Base-by-base conservation (phyloP, 2,797 vertebrate species). In the Sebastes hubbsi region DNA sequence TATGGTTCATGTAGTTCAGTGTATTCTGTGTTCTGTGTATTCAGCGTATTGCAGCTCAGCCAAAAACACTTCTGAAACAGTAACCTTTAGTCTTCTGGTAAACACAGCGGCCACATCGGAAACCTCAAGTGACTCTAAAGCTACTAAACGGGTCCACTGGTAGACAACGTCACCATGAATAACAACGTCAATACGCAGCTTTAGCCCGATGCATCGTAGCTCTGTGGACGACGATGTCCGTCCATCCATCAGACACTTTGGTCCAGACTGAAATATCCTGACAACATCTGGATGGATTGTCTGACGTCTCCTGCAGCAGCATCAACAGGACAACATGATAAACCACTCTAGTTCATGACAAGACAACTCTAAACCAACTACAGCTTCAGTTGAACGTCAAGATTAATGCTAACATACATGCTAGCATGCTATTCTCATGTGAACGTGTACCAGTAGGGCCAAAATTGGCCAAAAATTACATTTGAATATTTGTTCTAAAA, bases 21-120 rank as follows among this genome's bases (percentile, higher is more conserved):
- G 78, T 66, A 29, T 84, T 84, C 59, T 70, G 52, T 65, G 42
- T 60, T 85, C 38, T 83, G 80, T 87, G 77, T 87, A 70, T 73
- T 85, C 27, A 85, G 80, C 1, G 27, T 61, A 24, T 36, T 66
- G 64, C 68, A 52, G 70, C 68, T 54, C 59, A 60, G 79, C 82
- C 81, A 89, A 82, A 88, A 66, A 79, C 55, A 81, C 32, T 38
- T 82, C 85, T 80, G 84, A 78, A 89, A 80, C 68, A 80, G 78
- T 88, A 89, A 92, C 89, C 92, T 92, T 93, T 90, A 90, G 75
- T 88, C 91, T 63, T 16, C 80, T 58, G 87, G 87, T 81, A 92
- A 90, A 91, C 88, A 92, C 29, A 49, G 69, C 76, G 0, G 78
- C 56, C 69, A 58, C 24, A 16, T 81, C 64, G 79, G 72, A 86